phyloP scores from a whole-genome alignment of 2,113 vertebrate genomes.

The Anseranas semipalmata region DNA sequence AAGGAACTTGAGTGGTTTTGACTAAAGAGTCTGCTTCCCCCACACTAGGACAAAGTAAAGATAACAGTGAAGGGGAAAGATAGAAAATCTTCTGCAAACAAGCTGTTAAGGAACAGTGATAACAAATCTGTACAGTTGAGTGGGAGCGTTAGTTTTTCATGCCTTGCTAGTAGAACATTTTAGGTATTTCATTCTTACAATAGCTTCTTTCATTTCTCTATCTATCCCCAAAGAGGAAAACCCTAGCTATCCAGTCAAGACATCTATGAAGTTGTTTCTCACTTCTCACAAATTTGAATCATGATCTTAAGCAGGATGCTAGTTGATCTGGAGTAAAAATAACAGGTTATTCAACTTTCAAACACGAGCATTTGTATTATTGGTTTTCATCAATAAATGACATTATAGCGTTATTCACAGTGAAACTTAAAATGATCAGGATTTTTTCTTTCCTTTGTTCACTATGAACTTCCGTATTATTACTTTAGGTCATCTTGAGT shows the following conservation, averaged over 20 bases:
- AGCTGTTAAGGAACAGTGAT: background rate
- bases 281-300: background rate
- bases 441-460: background rate
- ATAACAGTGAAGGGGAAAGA: background rate
- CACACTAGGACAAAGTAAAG: background rate
- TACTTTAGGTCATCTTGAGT: background rate
- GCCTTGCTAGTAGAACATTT: background rate
- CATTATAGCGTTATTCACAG: background rate
- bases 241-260: background rate
- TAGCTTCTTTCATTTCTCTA: background rate
- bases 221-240: background rate
- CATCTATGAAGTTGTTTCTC: background rate
- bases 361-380: background rate
- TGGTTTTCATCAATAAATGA: constrained; percentile 10
- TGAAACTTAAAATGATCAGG: background rate
- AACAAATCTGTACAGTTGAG: background rate
- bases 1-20: background rate
- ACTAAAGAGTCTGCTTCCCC: background rate
- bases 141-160: background rate
- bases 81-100: background rate
- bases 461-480: background rate
- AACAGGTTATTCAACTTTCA: background rate
- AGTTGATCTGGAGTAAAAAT: background rate
- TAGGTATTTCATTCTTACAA: background rate
- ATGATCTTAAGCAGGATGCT: background rate